Evolutionary conservation across 1,140 invertebrate species (phyloP).

Genomic region (Calephelis nemesis): DNA sequence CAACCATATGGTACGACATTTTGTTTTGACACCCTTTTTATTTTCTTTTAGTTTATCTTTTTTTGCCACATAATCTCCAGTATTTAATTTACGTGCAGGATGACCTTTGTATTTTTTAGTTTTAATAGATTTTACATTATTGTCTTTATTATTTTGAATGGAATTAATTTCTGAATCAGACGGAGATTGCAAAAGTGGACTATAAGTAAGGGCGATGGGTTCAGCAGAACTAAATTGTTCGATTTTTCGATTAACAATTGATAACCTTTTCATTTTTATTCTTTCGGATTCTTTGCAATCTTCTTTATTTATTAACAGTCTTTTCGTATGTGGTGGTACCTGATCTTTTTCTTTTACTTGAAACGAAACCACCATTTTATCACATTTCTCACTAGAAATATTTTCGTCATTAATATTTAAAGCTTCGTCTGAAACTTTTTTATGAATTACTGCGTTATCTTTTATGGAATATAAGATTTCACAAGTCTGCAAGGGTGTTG

Average conservation of each 20-base stretch:
- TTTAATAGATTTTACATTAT: neutral
- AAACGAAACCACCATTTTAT: conserved; percentile 38
- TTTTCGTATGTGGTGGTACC: conserved; percentile 21
- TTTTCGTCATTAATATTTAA: neutral
- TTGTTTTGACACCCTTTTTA: neutral
- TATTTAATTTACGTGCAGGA: neutral
- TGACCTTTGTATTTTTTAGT: neutral
- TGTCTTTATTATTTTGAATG: neutral
- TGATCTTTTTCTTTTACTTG: conserved; percentile 41
- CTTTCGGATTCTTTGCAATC: conserved; percentile 37
- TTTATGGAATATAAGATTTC: neutral
- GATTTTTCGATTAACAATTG: conserved; percentile 51
- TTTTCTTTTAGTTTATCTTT: conserved; percentile 1
- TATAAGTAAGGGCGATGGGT: conserved; percentile 53
- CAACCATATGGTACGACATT: conserved; percentile 30
- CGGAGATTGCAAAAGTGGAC: conserved; percentile 29
- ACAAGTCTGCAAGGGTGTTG: neutral
- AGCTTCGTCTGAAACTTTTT: neutral
- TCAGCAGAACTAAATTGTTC: conserved; percentile 32
- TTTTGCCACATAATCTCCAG: neutral
- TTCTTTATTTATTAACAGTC: conserved; percentile 9
- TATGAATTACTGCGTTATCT: neutral
- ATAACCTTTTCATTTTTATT: conserved; percentile 47
- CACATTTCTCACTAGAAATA: conserved; percentile 29
- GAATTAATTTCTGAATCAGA: conserved; percentile 8